Evolutionary conservation across 1,140 invertebrate genomes (phyloP).

Genomic region (Triops cancriformis): DNA sequence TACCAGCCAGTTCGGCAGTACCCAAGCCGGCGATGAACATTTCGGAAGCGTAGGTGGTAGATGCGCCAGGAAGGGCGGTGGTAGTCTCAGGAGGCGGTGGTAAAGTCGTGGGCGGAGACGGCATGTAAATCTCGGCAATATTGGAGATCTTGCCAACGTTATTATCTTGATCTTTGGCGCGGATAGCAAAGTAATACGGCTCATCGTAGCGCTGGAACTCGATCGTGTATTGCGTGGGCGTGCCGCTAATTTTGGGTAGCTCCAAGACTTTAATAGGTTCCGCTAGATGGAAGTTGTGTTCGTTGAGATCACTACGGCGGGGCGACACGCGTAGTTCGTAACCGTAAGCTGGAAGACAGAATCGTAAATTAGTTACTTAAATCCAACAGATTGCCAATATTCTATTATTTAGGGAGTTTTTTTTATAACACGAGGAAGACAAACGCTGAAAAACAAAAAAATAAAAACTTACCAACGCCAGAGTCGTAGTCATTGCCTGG

Average conservation of each 20-base stretch:
- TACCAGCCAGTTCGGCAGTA: conserved; percentile 24
- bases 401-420: no score
- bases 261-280: conserved; percentile 38
- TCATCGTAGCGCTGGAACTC: conserved; percentile 43
- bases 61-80: conserved; percentile 21
- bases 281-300: conserved; percentile 37
- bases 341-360: conserved; percentile 40
- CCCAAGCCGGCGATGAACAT: conserved; percentile 24
- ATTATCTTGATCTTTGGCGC: conserved; percentile 42
- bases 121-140: conserved; percentile 45
- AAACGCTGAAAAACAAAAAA: neutral
- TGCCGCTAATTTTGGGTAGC: conserved; percentile 39
- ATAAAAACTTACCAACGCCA: conserved; percentile 29
- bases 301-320: conserved; percentile 39
- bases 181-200: conserved; percentile 45
- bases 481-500: conserved; percentile 37
- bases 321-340: conserved; percentile 43
- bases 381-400: no score
- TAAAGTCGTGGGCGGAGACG: conserved; percentile 33
- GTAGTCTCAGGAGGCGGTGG: conserved; percentile 22
- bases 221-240: conserved; percentile 41
- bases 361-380: no score
- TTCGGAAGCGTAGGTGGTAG: conserved; percentile 16
- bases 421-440: no score
- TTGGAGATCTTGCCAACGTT: conserved; percentile 47